These are phyloP conservation scores for Geopemphigus sp. DNA, from an alignment of 1,140 invertebrate species.

Conservation along the genomic window DNA sequence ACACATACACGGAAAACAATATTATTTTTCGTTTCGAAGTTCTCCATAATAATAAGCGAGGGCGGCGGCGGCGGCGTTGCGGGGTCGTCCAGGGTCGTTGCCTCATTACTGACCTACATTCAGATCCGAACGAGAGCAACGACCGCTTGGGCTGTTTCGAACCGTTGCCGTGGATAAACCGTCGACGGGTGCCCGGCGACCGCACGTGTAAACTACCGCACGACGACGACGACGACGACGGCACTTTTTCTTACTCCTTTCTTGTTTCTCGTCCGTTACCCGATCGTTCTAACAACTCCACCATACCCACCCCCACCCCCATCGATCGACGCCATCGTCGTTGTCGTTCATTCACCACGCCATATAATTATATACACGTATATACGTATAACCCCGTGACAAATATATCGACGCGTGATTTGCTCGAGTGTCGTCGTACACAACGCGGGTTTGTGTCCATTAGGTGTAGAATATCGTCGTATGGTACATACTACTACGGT, in stretches of 20 bases:
- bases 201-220: conserved; percentile 13
- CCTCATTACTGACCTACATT: conserved; percentile 50
- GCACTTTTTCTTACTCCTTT: neutral
- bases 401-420: no score
- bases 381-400: no score
- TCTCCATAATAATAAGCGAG: conserved; percentile 1
- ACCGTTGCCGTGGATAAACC: conserved; percentile 7
- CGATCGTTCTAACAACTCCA: no score
- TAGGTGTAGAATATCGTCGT: no score
- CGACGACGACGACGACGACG: neutral
- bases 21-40: neutral
- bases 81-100: conserved; percentile 48
- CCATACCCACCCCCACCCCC: no score
- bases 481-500: no score
- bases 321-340: no score
- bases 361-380: no score
- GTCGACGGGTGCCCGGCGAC: conserved; percentile 30
- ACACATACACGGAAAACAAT: neutral
- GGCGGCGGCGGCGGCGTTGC: conserved; percentile 33
- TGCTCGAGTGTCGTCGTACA: no score
- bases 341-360: no score
- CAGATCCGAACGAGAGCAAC: conserved; percentile 46
- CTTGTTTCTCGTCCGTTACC: neutral
- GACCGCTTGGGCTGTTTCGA: conserved; percentile 35
- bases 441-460: no score